These are phyloP conservation scores for Ericerus pela DNA, from an alignment of 1,140 invertebrate species.

Conservation along the genomic window DNA sequence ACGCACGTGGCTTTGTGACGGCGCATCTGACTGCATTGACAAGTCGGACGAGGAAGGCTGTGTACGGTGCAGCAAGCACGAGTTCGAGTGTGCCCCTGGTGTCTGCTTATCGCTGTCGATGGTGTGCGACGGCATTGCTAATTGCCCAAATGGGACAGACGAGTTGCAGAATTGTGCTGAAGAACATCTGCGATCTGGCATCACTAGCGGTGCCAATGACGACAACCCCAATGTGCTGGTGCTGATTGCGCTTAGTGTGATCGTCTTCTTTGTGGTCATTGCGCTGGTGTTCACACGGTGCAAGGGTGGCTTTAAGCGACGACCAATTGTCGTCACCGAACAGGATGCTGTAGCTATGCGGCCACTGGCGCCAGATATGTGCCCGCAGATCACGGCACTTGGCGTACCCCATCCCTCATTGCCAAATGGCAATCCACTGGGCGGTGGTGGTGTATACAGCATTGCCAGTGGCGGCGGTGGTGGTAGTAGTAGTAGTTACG, in stretches of 20 bases:
- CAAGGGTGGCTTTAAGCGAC: not conserved
- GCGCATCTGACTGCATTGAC: constrained; percentile 66
- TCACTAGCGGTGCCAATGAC: no score
- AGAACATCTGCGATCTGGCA: constrained; percentile 13
- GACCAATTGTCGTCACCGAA: not conserved
- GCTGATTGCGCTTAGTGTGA: not conserved
- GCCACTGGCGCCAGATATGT: not conserved
- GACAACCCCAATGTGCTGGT: constrained; percentile 5
- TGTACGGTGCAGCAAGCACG: constrained; percentile 43
- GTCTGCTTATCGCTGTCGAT: constrained; percentile 52
- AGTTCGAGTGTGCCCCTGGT: constrained; percentile 49
- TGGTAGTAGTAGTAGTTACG: constrained; percentile 47
- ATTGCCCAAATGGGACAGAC: constrained; percentile 68
- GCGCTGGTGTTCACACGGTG: constrained; percentile 1
- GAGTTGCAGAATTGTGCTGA: constrained; percentile 35
- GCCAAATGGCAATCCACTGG: no score
- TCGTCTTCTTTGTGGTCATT: constrained; percentile 1
- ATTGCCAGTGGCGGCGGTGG: not conserved
- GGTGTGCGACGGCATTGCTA: constrained; percentile 49
- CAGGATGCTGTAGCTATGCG: not conserved
- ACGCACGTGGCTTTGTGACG: constrained; percentile 66
- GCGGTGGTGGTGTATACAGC: not conserved
- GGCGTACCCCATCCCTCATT: no score
- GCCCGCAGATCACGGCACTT: constrained; percentile 1
- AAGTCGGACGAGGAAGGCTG: constrained; percentile 66